phyloP scores from a whole-genome alignment of 92 coral and sea anemone genomes.

The Paramuricea clavata region DNA sequence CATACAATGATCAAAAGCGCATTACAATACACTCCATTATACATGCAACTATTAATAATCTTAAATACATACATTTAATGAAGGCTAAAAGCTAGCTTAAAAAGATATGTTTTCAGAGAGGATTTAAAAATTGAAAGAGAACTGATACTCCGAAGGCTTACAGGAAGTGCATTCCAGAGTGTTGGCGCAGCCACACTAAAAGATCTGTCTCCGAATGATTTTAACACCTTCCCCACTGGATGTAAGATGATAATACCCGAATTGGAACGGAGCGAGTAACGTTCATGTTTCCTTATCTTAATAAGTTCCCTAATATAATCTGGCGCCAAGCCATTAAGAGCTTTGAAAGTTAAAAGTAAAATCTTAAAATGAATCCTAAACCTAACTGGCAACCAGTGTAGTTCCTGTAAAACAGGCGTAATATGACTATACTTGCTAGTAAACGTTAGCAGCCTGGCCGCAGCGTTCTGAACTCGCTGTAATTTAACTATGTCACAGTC shows the following conservation, averaged over 20 bases:
- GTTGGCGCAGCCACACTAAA: background rate
- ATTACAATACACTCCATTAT: background rate
- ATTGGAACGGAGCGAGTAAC: background rate
- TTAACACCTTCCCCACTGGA: background rate
- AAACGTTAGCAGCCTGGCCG: background rate
- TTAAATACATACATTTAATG: too few relatives aligned
- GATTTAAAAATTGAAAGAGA: background rate
- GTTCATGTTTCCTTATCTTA: background rate
- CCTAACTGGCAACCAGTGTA: conserved; percentile 19
- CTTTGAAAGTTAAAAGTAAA: background rate
- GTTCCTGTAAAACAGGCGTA: background rate
- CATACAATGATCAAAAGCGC: background rate
- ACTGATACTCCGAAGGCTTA: background rate
- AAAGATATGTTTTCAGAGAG: background rate
- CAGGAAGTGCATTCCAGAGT: background rate
- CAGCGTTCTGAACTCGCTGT: conserved; percentile 18
- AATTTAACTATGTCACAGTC: background rate
- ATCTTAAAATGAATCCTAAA: conserved; percentile 2
- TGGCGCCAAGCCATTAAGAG: background rate
- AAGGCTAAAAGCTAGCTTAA: background rate
- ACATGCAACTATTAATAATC: background rate
- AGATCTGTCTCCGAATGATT: background rate
- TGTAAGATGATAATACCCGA: background rate
- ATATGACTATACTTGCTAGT: background rate
- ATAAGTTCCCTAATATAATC: background rate